A percentile compares a stretch with the other conserved stretches of the same genome.
Evolutionary conservation across 2,113 vertebrate species (phyloP).

Genomic region (Gavia stellata): DNA sequence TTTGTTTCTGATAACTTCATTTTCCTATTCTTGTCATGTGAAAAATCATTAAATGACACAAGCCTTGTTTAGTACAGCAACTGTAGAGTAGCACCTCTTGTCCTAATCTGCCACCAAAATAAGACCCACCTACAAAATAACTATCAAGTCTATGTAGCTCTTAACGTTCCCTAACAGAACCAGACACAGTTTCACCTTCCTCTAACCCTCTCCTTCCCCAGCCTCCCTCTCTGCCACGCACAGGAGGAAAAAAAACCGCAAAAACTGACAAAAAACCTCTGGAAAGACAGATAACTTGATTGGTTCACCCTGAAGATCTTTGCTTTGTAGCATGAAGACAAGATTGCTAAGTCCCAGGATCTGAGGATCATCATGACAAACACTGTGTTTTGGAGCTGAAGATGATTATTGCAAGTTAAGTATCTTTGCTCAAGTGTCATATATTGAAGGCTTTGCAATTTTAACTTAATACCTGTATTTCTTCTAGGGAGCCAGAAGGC

Average conservation of each 20-base stretch:
- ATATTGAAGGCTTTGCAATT: not conserved
- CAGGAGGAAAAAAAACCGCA: not conserved
- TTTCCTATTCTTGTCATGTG: not conserved
- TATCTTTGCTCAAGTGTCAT: not conserved
- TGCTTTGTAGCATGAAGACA: not conserved
- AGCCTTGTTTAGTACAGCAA: not conserved
- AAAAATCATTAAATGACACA: not conserved
- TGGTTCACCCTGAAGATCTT: not conserved
- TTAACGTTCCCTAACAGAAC: not conserved
- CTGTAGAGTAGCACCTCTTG: not conserved
- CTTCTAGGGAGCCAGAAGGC: not conserved
- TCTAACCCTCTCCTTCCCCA: not conserved
- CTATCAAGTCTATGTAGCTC: not conserved
- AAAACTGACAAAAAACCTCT: rapidly evolving
- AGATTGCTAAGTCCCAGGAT: not conserved
- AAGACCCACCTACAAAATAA: not conserved
- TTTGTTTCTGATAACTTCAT: not conserved
- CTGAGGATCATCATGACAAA: not conserved
- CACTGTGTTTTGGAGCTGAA: not conserved
- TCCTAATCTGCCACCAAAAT: not conserved
- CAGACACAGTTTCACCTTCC: not conserved
- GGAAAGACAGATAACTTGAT: not conserved
- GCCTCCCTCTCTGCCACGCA: not conserved
- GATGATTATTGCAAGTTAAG: not conserved
- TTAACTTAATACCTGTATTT: not conserved